Conservation (phyloP, 2,113 vertebrate genomes). For the Capreolus pygargus region DNA sequence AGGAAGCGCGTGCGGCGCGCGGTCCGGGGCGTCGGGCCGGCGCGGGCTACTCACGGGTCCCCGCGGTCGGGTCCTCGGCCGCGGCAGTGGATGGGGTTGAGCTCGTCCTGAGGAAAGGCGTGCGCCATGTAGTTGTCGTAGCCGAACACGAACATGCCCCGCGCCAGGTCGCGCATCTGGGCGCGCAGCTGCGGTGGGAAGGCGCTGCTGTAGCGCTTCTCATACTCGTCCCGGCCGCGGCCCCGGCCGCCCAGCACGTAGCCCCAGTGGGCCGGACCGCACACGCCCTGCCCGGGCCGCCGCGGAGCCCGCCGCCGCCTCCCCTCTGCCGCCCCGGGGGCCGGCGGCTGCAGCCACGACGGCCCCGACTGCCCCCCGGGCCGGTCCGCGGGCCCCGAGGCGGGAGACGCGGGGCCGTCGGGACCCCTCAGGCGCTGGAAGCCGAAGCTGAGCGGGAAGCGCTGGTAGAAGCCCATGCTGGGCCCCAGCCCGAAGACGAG, state of each 20-base stretch:
- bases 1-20: neutral
- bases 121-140: slow-evolving; percentile 98
- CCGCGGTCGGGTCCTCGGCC: slow-evolving; percentile 93
- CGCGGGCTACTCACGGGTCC: slow-evolving; percentile 88
- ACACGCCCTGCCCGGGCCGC: neutral
- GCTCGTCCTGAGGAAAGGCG: slow-evolving; percentile 96
- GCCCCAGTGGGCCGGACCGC: slow-evolving; percentile 54
- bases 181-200: slow-evolving; percentile 89
- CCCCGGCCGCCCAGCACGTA: slow-evolving; percentile 71
- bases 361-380: neutral
- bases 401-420: neutral
- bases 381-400: neutral
- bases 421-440: slow-evolving; percentile 43
- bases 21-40: no score
- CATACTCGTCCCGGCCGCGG: slow-evolving; percentile 88
- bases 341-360: slow-evolving; percentile 28
- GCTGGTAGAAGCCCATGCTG: slow-evolving; percentile 86
- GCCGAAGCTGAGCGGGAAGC: slow-evolving; percentile 60
- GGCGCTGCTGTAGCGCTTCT: slow-evolving; percentile 87
- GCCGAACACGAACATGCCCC: slow-evolving; percentile 95
- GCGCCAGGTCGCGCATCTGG: slow-evolving; percentile 91
- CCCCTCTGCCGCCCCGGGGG: neutral
- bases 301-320: neutral
- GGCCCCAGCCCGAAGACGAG: slow-evolving; percentile 87
- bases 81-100: slow-evolving; percentile 94